These are phyloP conservation scores for Chaetogeoica ovagalla DNA, from an alignment of 2,888 invertebrate species.

Conservation along the genomic window DNA sequence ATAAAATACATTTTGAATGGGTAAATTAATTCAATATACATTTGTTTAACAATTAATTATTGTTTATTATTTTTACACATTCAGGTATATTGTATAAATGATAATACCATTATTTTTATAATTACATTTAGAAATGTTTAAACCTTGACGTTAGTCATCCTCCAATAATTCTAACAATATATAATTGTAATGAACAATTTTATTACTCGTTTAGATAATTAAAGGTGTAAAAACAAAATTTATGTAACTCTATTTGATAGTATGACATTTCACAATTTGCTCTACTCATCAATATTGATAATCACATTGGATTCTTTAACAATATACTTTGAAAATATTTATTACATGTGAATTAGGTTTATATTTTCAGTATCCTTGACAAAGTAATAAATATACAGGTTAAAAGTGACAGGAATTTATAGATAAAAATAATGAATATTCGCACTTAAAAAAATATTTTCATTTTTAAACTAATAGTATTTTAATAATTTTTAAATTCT, in stretches of 20 bases:
- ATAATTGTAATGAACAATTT: no score
- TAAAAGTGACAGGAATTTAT: not conserved
- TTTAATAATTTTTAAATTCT: slow-evolving; percentile 8
- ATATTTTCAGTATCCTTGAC: not conserved
- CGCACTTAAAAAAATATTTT: not conserved
- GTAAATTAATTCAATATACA: no score
- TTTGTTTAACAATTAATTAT: no score
- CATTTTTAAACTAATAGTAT: not conserved
- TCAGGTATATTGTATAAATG: no score
- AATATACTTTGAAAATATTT: not conserved
- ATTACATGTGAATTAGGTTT: not conserved
- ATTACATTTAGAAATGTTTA: no score
- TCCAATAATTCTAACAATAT: no score
- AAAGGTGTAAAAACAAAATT: no score
- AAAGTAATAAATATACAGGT: not conserved
- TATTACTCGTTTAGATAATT: no score
- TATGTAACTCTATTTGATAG: not conserved
- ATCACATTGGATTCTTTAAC: not conserved
- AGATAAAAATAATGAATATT: not conserved
- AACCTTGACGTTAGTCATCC: no score
- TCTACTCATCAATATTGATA: not conserved
- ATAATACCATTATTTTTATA: no score
- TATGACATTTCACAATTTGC: not conserved
- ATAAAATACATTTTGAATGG: no score
- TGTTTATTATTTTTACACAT: no score